Percentiles rank a stretch among this genome's conserved stretches.
Evolutionary conservation across 1,140 invertebrate species (phyloP).

Genomic region (Drosophila albomicans): DNA sequence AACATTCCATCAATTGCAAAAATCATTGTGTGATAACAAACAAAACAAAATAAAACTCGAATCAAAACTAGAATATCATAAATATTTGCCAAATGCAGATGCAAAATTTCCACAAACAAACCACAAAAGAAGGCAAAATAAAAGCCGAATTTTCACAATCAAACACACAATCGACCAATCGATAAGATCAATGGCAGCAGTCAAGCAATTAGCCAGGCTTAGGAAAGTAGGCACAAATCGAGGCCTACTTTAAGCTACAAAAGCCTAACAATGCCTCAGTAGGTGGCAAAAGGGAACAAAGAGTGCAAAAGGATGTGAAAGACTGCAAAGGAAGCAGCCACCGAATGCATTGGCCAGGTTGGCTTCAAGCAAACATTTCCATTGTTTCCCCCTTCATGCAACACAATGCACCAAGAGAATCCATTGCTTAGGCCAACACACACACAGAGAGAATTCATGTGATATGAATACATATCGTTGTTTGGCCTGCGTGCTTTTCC

Average conservation of each 20-base stretch:
- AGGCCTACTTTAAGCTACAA: conserved; percentile 9
- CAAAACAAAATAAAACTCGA: conserved; percentile 11
- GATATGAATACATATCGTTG: conserved; percentile 42
- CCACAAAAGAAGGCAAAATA: conserved; percentile 9
- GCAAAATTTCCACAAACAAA: conserved; percentile 18
- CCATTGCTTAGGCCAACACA: conserved; percentile 18
- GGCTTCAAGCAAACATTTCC: conserved; percentile 21
- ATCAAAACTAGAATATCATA: conserved; percentile 40
- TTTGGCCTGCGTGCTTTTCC: conserved; percentile 54
- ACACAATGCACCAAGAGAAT: conserved; percentile 17
- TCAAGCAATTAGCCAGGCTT: conserved; percentile 58
- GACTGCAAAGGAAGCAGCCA: conserved; percentile 8
- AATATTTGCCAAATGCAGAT: conserved; percentile 66
- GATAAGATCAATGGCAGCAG: conserved; percentile 48
- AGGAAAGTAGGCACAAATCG: conserved; percentile 33
- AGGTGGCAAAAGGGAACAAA: conserved; percentile 18
- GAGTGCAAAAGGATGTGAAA: neutral
- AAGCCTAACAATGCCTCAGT: conserved; percentile 19
- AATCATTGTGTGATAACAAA: neutral
- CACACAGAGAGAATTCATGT: neutral
- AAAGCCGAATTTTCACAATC: conserved; percentile 14
- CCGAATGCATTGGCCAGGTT: conserved; percentile 24
- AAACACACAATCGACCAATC: conserved; percentile 26
- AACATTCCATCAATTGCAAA: conserved; percentile 4
- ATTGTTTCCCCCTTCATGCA: conserved; percentile 26